These are phyloP conservation scores for Trematocara unimaculatum DNA, from an alignment of 2,113 vertebrate species.

Conservation along the genomic window DNA sequence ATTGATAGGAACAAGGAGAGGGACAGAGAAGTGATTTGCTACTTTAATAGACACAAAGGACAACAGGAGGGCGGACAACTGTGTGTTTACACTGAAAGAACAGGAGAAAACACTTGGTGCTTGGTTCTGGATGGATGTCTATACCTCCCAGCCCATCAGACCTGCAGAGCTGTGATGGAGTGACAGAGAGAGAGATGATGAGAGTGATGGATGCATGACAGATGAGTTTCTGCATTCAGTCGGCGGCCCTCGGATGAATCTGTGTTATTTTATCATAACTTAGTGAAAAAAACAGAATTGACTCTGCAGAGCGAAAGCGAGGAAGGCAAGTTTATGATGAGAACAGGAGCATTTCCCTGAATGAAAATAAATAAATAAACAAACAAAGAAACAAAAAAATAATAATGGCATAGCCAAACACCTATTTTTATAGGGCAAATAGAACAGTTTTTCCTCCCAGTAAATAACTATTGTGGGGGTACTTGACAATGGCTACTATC, in stretches of 20 bases:
- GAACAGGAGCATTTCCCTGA: neutral
- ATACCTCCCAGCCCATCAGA: constrained; percentile 6
- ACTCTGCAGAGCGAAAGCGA: neutral
- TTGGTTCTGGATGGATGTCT: constrained; percentile 28
- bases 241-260: constrained; percentile 14
- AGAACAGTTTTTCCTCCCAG: neutral
- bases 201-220: neutral
- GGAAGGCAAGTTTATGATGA: neutral
- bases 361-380: constrained; percentile 1
- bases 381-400: neutral
- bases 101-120: constrained; percentile 15
- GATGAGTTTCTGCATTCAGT: constrained; percentile 38
- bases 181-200: neutral
- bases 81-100: constrained; percentile 9
- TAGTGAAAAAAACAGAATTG: neutral
- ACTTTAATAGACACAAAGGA: constrained; percentile 27
- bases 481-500: neutral
- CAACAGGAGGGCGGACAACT: neutral
- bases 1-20: neutral
- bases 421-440: neutral
- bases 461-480: neutral
- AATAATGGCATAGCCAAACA: neutral
- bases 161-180: constrained; percentile 12
- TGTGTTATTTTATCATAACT: constrained; percentile 31
- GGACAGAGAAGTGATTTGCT: neutral